Base-by-base conservation (phyloP, 2,797 vertebrate genomes). In the Megaceryle alcyon region DNA sequence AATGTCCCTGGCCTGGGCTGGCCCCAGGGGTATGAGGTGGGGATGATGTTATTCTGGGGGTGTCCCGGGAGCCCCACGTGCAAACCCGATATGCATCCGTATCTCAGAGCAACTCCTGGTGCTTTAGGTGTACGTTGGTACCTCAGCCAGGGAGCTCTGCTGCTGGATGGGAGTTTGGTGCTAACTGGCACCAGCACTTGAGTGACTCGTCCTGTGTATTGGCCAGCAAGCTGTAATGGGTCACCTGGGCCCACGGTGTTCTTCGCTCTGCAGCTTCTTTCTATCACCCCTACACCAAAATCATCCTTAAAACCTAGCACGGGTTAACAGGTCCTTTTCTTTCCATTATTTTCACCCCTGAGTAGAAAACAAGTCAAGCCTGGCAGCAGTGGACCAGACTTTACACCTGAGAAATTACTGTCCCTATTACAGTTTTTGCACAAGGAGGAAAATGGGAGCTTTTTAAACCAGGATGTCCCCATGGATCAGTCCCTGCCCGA, bases 21-120 rank as follows among this genome's bases (percentile, higher is more conserved):
- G 9, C 20, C 43, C 35, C 1, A 4, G 2, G 2, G 69, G 26
- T 5, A 23, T 0, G 1, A 20, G 18, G 4, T 28, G 2, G 37
- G n/a, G 33, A 46, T 16, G 17, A 18, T 1, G 0, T n/a, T 71
- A 8, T 73, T 57, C 48, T 15, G 37, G 43, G 65, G 54, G 46
- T 56, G 41, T 26, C 41, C 56, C 6, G 9, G 9, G 23, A 56
- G 3, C 43, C 51, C 39, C 72, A 10, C 1, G 1, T 44, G 41
- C n/a, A 44, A 31, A 33, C 15, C 37, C 1, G 3, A 12, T 6
- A 1, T 3, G 19, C 23, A 9, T 6, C 48, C 3, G 0, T 14
- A 5, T 29, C 25, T 37, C 43, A 8, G 2, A 35, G 61, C 66
- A 53, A 1, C 66, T 64, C 61, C 26, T 3, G 56, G 26, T 41